Percentiles rank a stretch among this genome's conserved stretches.
These are phyloP conservation scores for Corvus hawaiiensis DNA, from an alignment of 2,113 vertebrate genomes.

Conservation along the genomic window DNA sequence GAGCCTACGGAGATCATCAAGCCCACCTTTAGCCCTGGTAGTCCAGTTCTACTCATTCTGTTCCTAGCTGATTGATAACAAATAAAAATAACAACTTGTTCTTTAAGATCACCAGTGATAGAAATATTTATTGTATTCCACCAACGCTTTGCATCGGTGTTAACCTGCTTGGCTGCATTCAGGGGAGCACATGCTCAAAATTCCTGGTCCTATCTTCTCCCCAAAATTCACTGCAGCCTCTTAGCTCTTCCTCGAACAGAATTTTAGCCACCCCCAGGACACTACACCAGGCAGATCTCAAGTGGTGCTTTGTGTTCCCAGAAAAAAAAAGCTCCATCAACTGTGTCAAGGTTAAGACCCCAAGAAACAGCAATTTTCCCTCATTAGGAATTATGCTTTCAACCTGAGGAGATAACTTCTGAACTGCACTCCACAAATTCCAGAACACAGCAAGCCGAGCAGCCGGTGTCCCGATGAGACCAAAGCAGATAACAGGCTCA, in stretches of 20 bases:
- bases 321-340: background rate
- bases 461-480: background rate
- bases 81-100: background rate
- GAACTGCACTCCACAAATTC: slow-evolving; percentile 10
- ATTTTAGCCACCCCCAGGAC: background rate
- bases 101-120: background rate
- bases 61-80: background rate
- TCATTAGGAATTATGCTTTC: slow-evolving; percentile 35
- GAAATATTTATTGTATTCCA: background rate
- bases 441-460: background rate
- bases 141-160: background rate
- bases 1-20: background rate
- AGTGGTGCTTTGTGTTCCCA: background rate
- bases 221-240: background rate
- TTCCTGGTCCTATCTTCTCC: background rate
- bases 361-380: background rate
- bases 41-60: background rate
- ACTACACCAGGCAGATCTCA: background rate
- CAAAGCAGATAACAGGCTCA: slow-evolving; percentile 14
- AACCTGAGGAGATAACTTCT: background rate
- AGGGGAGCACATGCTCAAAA: background rate
- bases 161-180: background rate
- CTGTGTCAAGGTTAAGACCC: background rate
- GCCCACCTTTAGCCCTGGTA: background rate
- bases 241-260: background rate